Base-by-base conservation (phyloP, 2,113 vertebrate species). In the Vidua chalybeata region DNA sequence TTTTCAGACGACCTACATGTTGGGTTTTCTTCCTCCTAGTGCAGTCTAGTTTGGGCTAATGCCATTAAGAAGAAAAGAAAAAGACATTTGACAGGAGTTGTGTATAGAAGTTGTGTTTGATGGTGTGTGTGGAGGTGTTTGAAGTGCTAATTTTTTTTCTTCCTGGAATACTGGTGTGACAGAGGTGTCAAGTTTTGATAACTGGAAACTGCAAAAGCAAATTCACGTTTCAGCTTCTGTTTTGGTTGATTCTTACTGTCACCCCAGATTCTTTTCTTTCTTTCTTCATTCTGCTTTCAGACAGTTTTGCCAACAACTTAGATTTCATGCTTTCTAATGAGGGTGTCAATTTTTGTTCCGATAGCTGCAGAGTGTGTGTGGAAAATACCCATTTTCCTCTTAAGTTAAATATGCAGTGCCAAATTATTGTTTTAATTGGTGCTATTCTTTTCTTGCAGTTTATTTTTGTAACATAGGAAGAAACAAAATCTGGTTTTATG, bases 111-210 rank as follows among this genome's bases (percentile, higher is more conserved):
- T 58, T 94, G 72, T 90, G 71, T 52, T 90, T 79, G 68, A 59
- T 88, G 78, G 33, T 73, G 94, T 93, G 91, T 89, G 94, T 76
- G 87, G 82, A 96, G 82, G 87, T 93, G 89, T 96, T 90, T 88
- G 94, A 96, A 93, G 84, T 79, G 94, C 49, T 94, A 73, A 51
- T 72, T 80, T 79, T 84, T 94, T 88, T 94, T 94, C 46, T 69
- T 23, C 27, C 64, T 71, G 45, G 37, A 78, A 78, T 78, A n/a
- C 19, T 73, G 72, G 30, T 86, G 74, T 92, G 89, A 93, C 61
- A 89, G 78, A 81, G 84, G 84, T 93, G 93, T 89, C 85, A 90
- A 16, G 12, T 88, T 93, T 87, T 92, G 84, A 94, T 90, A 85
- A 91, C 76, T 87, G 89, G 71, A 78, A 96, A 75, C 81, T 41